A percentile compares a stretch with the other conserved stretches of the same genome.
Evolutionary conservation across 1,140 invertebrate species (phyloP).

Genomic region (Bombus soroeensis): DNA sequence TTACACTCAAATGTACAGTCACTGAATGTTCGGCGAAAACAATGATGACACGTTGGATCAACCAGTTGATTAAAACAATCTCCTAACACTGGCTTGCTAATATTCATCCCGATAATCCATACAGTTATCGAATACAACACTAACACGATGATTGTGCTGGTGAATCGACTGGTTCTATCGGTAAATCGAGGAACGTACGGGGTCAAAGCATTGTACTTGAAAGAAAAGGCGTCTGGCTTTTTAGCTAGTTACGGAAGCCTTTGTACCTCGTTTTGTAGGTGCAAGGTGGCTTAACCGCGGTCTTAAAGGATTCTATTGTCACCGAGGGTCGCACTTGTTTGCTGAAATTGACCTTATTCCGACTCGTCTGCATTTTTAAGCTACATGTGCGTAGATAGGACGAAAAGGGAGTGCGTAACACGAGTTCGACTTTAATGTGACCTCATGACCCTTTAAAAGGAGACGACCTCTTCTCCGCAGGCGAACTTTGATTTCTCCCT

Average conservation of each 20-base stretch:
- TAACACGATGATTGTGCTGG: neutral
- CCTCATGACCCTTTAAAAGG: slow-evolving; percentile 52
- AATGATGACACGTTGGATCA: too few relatives aligned
- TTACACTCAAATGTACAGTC: neutral
- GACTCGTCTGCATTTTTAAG: neutral
- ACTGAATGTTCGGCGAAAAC: too few relatives aligned
- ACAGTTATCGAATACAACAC: neutral
- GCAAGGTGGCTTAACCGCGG: neutral
- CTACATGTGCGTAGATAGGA: slow-evolving; percentile 10
- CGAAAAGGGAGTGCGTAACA: slow-evolving; percentile 4
- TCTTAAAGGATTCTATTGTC: slow-evolving; percentile 29
- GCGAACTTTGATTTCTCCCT: slow-evolving; percentile 13
- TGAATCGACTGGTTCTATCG: slow-evolving; percentile 15
- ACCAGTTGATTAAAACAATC: slow-evolving; percentile 6
- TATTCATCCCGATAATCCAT: neutral
- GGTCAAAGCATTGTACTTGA: slow-evolving; percentile 8
- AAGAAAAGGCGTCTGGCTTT: neutral
- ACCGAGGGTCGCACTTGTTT: neutral
- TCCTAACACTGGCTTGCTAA: neutral
- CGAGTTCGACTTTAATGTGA: slow-evolving; percentile 48
- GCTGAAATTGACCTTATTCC: slow-evolving; percentile 5
- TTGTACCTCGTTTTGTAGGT: slow-evolving; percentile 4
- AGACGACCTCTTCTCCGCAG: slow-evolving; percentile 4
- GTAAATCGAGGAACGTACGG: neutral
- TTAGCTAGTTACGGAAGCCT: slow-evolving; percentile 19